Evolutionary conservation across 2,113 vertebrate species (phyloP).

Genomic region (Ceyx melanurus): DNA sequence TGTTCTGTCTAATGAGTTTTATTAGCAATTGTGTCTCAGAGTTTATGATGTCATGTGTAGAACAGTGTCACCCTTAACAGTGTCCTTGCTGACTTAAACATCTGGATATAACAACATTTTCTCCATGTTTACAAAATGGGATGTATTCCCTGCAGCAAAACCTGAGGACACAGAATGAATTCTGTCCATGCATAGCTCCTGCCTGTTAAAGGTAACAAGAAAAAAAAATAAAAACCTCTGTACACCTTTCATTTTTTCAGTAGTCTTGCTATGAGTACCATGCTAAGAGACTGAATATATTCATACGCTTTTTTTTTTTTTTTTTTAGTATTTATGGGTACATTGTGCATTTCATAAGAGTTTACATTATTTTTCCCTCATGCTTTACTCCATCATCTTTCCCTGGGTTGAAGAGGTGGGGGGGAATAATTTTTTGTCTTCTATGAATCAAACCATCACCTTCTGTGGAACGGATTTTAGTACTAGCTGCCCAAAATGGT

Average conservation of each 20-base stretch:
- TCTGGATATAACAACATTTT: neutral
- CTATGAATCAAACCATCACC: neutral
- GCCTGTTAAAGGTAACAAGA: neutral
- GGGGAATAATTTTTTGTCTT: neutral
- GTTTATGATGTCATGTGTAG: neutral
- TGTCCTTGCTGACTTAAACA: neutral
- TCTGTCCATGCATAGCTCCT: neutral
- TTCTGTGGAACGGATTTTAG: neutral
- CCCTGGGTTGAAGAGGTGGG: neutral
- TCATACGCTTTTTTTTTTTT: neutral
- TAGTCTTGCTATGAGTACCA: neutral
- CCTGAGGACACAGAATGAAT: neutral
- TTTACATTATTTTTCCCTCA: neutral
- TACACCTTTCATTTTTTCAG: neutral
- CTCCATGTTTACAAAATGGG: neutral
- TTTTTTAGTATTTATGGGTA: neutral
- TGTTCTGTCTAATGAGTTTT: neutral
- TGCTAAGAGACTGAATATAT: neutral
- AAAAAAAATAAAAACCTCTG: neutral
- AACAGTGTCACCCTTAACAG: neutral
- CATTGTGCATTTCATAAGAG: fast-evolving
- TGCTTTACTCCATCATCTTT: neutral
- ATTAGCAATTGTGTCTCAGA: neutral
- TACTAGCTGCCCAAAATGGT: neutral
- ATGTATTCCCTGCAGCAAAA: neutral